These are phyloP conservation scores for Acanthosoma haemorrhoidale DNA, from an alignment of 2,888 invertebrate species.

Conservation along the genomic window DNA sequence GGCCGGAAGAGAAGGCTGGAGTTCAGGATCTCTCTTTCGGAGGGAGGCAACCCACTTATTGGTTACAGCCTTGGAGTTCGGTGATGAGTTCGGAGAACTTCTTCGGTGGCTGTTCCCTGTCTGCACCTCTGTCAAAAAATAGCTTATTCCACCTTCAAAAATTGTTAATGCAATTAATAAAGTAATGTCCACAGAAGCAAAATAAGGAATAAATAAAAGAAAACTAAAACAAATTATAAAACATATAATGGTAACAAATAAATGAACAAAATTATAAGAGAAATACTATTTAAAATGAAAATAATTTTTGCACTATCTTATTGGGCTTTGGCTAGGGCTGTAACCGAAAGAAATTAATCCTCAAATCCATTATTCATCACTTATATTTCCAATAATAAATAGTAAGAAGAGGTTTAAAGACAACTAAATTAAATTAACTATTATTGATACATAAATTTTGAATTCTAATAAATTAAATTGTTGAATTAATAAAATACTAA, in stretches of 20 bases:
- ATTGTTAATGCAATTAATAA: constrained; percentile 18
- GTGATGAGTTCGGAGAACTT: constrained; percentile 14
- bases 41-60: constrained; percentile 67
- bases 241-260: neutral
- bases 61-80: constrained; percentile 44
- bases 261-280: neutral
- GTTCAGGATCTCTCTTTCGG: constrained; percentile 58
- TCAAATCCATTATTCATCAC: too few relatives aligned
- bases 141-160: constrained; percentile 33
- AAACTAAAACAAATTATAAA: neutral
- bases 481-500: too few relatives aligned
- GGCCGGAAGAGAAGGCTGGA: constrained; percentile 60
- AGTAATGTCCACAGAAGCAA: neutral
- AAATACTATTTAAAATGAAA: neutral
- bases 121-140: constrained; percentile 37
- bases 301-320: too few relatives aligned
- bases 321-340: too few relatives aligned
- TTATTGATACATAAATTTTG: too few relatives aligned
- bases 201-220: neutral
- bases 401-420: too few relatives aligned
- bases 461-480: too few relatives aligned
- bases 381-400: too few relatives aligned
- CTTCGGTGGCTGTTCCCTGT: constrained; percentile 20
- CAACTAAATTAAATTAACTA: too few relatives aligned
- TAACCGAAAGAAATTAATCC: too few relatives aligned